Percentiles rank a stretch among this genome's conserved stretches.
Conservation (phyloP, 2,888 invertebrate species). For the Argyresthia goedartella region DNA sequence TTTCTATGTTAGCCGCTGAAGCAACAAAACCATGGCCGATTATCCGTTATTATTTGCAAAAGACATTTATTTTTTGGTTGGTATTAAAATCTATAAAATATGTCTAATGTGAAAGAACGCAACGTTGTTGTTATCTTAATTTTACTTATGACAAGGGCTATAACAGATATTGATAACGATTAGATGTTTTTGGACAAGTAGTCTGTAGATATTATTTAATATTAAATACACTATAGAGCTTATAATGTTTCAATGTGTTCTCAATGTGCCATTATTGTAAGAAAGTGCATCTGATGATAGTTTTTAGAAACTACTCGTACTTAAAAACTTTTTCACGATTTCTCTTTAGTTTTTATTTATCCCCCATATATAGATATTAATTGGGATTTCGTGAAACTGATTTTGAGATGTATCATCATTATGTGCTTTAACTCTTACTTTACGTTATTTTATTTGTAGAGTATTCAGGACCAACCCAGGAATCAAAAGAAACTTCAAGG, state of each 20-base stretch:
- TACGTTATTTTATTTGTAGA: neutral
- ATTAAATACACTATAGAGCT: constrained; percentile 17
- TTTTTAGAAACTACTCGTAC: constrained; percentile 13
- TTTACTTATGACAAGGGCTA: too few species aligned
- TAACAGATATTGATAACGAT: neutral
- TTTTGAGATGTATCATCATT: constrained; percentile 13
- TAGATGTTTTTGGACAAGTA: neutral
- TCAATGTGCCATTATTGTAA: constrained; percentile 37
- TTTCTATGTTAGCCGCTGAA: neutral
- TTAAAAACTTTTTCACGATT: constrained; percentile 30
- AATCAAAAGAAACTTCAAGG: too few species aligned
- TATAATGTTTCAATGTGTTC: constrained; percentile 42
- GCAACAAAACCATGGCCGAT: neutral
- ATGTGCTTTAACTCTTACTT: neutral
- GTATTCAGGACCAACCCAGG: neutral
- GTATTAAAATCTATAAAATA: neutral
- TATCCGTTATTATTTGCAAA: too few species aligned
- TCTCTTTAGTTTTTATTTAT: constrained; percentile 14
- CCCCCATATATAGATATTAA: neutral
- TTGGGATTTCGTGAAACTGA: constrained; percentile 15
- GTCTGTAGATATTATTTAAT: constrained; percentile 1
- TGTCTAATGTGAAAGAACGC: too few species aligned
- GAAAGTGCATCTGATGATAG: constrained; percentile 5
- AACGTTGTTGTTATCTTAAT: neutral
- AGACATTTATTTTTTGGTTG: too few species aligned